phyloP scores from a whole-genome alignment of 2,113 vertebrate genomes.

The Ifrita kowaldi region DNA sequence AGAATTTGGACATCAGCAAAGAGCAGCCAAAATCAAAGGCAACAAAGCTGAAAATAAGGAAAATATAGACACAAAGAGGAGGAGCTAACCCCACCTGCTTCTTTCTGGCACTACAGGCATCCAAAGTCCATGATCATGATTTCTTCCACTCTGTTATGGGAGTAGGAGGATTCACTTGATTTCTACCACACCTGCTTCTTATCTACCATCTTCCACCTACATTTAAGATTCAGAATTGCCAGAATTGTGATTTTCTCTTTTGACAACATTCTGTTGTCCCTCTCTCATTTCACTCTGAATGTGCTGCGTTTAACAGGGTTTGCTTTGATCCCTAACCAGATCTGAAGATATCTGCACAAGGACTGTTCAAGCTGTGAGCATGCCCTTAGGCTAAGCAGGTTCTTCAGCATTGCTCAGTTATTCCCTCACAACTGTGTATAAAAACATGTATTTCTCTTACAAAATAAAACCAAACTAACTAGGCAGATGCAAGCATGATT shows the following conservation, averaged over 20 bases:
- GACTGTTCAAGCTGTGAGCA: background rate
- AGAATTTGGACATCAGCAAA: background rate
- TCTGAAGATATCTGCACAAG: background rate
- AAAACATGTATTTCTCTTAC: background rate
- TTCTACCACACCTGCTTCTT: conserved; percentile 13
- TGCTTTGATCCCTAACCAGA: background rate
- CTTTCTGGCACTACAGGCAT: background rate
- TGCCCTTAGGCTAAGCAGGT: background rate
- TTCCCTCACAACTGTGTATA: background rate
- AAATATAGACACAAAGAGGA: background rate
- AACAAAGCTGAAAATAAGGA: conserved; percentile 3
- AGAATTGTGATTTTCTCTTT: conserved; percentile 1
- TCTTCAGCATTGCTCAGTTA: background rate
- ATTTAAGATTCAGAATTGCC: background rate
- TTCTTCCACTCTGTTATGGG: background rate
- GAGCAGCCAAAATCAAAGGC: background rate
- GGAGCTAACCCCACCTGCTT: background rate
- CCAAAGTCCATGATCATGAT: background rate
- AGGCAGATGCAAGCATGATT: background rate
- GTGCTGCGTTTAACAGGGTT: background rate
- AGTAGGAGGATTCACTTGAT: conserved; percentile 23
- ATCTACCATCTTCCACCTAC: conserved; percentile 54
- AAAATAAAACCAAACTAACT: background rate
- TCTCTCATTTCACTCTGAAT: background rate
- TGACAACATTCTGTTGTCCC: background rate